Evolutionary conservation across 2,797 vertebrate genomes (phyloP), one percentile per base, ranked within the genome.

Genomic region (Nyctalus aviator): DNA sequence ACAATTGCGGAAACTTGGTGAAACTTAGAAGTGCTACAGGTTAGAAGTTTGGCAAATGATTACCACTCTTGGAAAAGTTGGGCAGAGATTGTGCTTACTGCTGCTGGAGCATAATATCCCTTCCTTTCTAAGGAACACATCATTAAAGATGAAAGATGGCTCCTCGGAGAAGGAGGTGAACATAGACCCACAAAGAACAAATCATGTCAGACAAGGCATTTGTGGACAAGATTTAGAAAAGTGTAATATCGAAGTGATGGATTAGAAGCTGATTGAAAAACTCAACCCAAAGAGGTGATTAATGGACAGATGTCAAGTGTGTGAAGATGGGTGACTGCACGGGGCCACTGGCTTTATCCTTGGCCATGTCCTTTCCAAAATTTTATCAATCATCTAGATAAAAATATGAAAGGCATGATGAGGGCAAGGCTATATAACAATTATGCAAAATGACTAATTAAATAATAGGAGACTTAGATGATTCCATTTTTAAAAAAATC

Each of bases 101-200:
- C 84, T 79, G 53, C 77, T 62, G 72, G 55, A 62, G 62, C n/a
- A 48, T 35, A 50, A n/a, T 8, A 71, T 27, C 21, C 32, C 86
- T 79, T 59, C 46, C 75, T 92, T 68, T 44, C 53, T 66, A n/a
- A 94, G 59, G 64, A 94, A 37, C 62, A 89, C 66, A 50, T 94
- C 76, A 14, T 86, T 91, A 89, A 57, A 41, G 55, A 12, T 95
- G 96, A 96, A 87, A 64, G 93, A 94, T 91, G 55, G 37, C 8
- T 87, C 87, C 81, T 91, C 30, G 2, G 91, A 94, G 97, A 68
- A 87, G 44, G 72, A 90, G 27, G 37, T 88, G 77, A 84, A 13
- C 30, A 81, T 23, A 94, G 91, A 95, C n/a, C 69, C 66, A 89
- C 15, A 84, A 86, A 89, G 87, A 96, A 93, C 91, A 96, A 93